Evolutionary conservation across 2,113 vertebrate genomes (phyloP), one percentile per base, ranked within the genome.

Genomic region (Nothobranchius furzeri): DNA sequence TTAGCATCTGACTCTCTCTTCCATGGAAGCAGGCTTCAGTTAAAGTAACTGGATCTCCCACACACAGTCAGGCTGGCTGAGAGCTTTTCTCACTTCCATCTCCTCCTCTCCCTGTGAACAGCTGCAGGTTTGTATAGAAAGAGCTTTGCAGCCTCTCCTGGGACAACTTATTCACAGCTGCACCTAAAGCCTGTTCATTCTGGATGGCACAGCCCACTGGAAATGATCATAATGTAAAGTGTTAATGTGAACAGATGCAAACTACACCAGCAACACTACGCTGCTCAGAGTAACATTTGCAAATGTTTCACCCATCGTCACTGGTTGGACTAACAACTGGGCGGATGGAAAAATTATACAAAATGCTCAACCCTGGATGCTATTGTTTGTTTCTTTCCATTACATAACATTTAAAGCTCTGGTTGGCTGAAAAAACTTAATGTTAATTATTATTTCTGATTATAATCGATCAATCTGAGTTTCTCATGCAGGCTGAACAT

Each of bases 11-110:
- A 56, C 61, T 75, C 63, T 50, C 59, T 78, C 78, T 88, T 85
- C 80, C 70, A 57, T 51, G 64, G 70, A 73, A 43, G 78, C 57
- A 0, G 25, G 46, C 64, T 77, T 59, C 25, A 14, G 64, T 40
- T 66, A 20, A 52, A 56, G 90, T 84, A 89, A 92, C 85, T 52
- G 54, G 60, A 90, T 73, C 48, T 56, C 68, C 17, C 59, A 72
- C 68, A 86, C 78, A 81, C 76, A 76, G 37, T 40, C 37, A 40
- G 45, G 4, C 54, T 49, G 66, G 53, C 53, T 55, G 9, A 60
- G 53, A 47, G 53, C 78, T 69, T n/a, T 68, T 79, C 69, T 66
- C 60, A 1, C 66, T 64, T 54, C 54, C 61, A 79, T 75, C 48
- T 65, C 62, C 55, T 69, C 42, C 46, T 45, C 58, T 37, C 36